These are phyloP conservation scores for Anarhynchus alexandrinus DNA, from an alignment of 2,113 vertebrate species.

Conservation along the genomic window DNA sequence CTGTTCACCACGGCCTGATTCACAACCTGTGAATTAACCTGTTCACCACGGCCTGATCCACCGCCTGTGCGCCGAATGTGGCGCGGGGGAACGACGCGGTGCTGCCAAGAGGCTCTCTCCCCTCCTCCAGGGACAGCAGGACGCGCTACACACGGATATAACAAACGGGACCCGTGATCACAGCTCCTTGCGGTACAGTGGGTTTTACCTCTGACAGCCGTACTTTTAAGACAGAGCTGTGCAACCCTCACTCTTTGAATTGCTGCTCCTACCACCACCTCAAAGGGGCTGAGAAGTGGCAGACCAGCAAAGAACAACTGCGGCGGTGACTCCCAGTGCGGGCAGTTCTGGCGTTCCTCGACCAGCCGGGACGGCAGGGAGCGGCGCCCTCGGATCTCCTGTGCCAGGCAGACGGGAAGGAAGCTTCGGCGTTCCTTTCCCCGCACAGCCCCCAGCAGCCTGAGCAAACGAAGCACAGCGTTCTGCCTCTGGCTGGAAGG, in stretches of 20 bases:
- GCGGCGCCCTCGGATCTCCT: background rate
- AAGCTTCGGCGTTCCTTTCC: background rate
- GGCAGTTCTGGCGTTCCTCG: no score
- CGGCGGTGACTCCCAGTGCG: background rate
- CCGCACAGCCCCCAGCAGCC: background rate
- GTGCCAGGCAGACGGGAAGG: background rate
- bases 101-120: no score
- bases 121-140: background rate
- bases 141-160: accelerated
- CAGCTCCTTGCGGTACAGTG: background rate
- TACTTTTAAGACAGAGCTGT: background rate
- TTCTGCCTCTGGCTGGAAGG: background rate
- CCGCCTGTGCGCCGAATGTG: accelerated
- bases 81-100: background rate
- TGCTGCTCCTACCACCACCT: background rate
- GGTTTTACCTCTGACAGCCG: background rate
- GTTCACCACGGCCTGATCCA: background rate
- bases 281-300: background rate
- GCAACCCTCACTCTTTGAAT: background rate
- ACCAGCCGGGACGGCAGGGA: background rate
- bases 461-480: background rate
- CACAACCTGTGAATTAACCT: background rate
- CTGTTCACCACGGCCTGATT: background rate
- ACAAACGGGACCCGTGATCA: background rate
- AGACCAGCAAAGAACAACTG: background rate